These are phyloP conservation scores for Oedothorax gibbosus DNA, from an alignment of 1,140 invertebrate genomes.

Conservation along the genomic window DNA sequence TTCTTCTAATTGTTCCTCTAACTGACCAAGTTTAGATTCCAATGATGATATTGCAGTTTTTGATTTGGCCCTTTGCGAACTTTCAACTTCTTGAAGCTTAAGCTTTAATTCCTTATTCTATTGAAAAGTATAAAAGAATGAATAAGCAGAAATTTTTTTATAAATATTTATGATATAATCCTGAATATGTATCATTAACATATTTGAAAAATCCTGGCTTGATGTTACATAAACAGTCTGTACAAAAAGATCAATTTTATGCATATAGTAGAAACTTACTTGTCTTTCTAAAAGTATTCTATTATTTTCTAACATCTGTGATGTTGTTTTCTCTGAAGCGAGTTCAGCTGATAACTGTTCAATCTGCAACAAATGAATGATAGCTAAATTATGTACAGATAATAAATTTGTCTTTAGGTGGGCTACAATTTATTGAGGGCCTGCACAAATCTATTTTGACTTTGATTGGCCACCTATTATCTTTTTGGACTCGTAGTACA, in stretches of 20 bases:
- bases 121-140: constrained; percentile 3
- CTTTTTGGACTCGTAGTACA: neutral
- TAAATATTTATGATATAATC: neutral
- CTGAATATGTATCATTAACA: neutral
- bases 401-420: too few species aligned
- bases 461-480: too few species aligned
- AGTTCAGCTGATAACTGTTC: constrained; percentile 88
- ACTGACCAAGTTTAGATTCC: constrained; percentile 91
- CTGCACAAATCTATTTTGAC: too few species aligned
- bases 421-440: too few species aligned
- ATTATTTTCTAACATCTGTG: constrained; percentile 91
- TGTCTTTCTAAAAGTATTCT: constrained; percentile 89
- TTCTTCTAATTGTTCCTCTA: constrained; percentile 95
- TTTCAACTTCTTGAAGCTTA: constrained; percentile 95
- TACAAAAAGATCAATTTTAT: neutral
- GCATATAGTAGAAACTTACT: constrained; percentile 28
- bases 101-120: constrained; percentile 72
- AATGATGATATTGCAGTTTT: constrained; percentile 93
- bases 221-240: neutral
- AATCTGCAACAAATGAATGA: constrained; percentile 68
- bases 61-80: constrained; percentile 88
- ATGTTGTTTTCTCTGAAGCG: constrained; percentile 84
- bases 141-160: neutral
- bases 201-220: neutral
- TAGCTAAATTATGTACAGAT: too few species aligned